phyloP scores from a whole-genome alignment of 2,113 vertebrate genomes.

The Colius striatus region DNA sequence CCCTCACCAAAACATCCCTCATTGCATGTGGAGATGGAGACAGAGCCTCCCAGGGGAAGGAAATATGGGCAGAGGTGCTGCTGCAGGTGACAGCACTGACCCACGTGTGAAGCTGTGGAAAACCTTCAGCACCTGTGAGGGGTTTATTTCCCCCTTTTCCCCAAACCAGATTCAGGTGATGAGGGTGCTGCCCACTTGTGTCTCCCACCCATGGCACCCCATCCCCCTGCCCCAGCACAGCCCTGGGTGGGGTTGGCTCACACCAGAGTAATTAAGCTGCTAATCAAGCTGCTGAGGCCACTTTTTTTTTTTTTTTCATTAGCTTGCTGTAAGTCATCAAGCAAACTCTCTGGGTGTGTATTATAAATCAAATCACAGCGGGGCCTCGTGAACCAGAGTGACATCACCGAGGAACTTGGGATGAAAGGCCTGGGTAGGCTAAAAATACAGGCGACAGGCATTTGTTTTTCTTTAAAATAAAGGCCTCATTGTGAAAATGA shows the following conservation, averaged over 20 bases:
- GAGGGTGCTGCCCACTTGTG: background rate
- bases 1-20: background rate
- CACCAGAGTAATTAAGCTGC: background rate
- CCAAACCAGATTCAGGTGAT: background rate
- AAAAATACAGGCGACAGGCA: background rate
- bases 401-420: background rate
- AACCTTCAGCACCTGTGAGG: accelerated
- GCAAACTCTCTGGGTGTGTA: background rate
- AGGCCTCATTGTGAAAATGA: background rate
- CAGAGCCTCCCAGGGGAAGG: accelerated
- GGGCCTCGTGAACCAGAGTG: background rate
- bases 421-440: background rate
- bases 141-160: background rate
- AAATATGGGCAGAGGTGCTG: background rate
- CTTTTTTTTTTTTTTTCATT: background rate
- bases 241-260: background rate
- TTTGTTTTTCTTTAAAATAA: background rate
- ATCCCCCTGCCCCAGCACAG: too few relatives aligned
- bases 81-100: background rate
- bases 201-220: too few relatives aligned
- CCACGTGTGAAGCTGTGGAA: background rate
- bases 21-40: background rate
- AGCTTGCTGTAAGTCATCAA: background rate
- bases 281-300: background rate
- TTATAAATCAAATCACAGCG: background rate